Evolutionary conservation across 2,797 vertebrate species (phyloP).

Genomic region (Enteromius radiatus): DNA sequence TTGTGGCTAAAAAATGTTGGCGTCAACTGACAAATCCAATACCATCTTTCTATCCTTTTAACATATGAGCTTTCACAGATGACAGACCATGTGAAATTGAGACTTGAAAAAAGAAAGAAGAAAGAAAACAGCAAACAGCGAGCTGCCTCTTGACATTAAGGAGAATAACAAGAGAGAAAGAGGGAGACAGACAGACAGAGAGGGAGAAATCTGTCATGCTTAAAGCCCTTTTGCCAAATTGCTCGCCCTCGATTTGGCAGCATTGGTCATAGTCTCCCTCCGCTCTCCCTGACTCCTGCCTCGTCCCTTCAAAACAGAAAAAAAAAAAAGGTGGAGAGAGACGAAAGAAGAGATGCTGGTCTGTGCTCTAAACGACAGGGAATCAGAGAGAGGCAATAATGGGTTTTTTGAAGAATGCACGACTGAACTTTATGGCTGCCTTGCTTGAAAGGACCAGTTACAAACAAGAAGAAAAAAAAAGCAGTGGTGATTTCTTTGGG

Average conservation of each 20-base stretch:
- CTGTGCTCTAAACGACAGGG: constrained; percentile 74
- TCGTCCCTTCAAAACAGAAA: constrained; percentile 69
- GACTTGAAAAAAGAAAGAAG: constrained; percentile 41
- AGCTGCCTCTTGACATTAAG: constrained; percentile 56
- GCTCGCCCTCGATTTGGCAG: constrained; percentile 76
- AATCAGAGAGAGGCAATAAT: constrained; percentile 80
- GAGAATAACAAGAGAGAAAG: constrained; percentile 55
- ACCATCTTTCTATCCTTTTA: constrained; percentile 47
- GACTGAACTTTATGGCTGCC: constrained; percentile 82
- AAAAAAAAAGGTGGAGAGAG: constrained; percentile 57
- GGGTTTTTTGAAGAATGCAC: constrained; percentile 80
- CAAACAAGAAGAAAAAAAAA: constrained; percentile 72
- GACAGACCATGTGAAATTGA: constrained; percentile 54
- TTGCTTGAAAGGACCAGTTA: constrained; percentile 81
- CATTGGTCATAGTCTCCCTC: constrained; percentile 71
- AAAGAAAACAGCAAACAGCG: constrained; percentile 49
- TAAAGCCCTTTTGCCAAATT: constrained; percentile 70
- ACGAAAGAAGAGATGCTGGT: constrained; percentile 73
- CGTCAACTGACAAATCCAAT: constrained; percentile 53
- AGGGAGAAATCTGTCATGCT: constrained; percentile 68
- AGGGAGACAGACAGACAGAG: constrained; percentile 62
- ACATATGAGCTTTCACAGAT: constrained; percentile 53
- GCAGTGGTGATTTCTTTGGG: constrained; percentile 75
- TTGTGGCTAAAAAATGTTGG: constrained; percentile 17
- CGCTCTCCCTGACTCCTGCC: constrained; percentile 70